Conservation (phyloP, 2,888 invertebrate species). For the Andrena trimmerana region DNA sequence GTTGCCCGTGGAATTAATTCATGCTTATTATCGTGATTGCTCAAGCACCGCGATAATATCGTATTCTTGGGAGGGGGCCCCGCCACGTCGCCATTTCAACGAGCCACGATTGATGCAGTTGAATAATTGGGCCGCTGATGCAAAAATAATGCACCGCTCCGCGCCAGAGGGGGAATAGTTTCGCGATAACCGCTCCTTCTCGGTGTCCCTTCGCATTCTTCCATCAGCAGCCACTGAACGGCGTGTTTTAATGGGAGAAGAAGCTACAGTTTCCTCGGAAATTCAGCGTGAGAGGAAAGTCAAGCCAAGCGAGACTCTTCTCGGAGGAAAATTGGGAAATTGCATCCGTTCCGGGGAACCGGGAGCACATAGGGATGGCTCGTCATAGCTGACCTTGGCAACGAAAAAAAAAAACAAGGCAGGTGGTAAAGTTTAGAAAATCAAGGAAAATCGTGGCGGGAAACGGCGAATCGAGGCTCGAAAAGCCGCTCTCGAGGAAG, state of each 20-base stretch:
- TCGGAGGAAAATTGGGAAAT: not conserved
- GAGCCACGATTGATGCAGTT: slow-evolving; percentile 23
- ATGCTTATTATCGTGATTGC: slow-evolving; percentile 61
- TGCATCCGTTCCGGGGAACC: not conserved
- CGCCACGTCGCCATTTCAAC: slow-evolving; percentile 1
- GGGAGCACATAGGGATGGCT: not conserved
- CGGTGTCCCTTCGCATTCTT: too few species aligned
- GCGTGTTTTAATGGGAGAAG: too few species aligned
- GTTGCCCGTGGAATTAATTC: slow-evolving; percentile 66
- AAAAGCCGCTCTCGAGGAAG: slow-evolving; percentile 72
- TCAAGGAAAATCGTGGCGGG: slow-evolving; percentile 64
- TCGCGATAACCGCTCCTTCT: too few species aligned
- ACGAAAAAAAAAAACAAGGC: slow-evolving; percentile 30
- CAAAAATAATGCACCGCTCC: not conserved
- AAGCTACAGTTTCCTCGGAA: too few species aligned
- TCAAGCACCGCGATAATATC: slow-evolving; percentile 59
- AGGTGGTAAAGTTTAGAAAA: slow-evolving; percentile 31
- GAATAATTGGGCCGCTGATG: not conserved
- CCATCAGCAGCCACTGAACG: too few species aligned
- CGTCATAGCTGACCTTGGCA: slow-evolving; percentile 50
- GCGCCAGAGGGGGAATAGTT: too few species aligned
- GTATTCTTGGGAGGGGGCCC: slow-evolving; percentile 36
- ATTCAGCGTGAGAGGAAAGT: too few species aligned
- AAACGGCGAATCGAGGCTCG: slow-evolving; percentile 63
- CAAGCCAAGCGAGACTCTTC: too few species aligned